These are phyloP conservation scores for Chauna torquata DNA, from an alignment of 2,113 vertebrate species.

Conservation along the genomic window DNA sequence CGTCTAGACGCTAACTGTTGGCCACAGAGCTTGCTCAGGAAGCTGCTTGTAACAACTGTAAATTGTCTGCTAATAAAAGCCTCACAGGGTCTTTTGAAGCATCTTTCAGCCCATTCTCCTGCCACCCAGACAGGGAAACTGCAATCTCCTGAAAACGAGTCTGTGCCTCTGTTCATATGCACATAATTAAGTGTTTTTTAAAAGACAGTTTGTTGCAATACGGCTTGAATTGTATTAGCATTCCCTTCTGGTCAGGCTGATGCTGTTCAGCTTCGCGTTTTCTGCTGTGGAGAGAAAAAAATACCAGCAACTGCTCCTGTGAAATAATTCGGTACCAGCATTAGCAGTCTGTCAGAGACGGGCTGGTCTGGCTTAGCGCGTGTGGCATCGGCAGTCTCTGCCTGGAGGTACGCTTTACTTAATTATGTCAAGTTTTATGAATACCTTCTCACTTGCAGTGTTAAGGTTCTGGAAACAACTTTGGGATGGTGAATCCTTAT, in stretches of 20 bases:
- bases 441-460: fast-evolving
- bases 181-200: not conserved
- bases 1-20: not conserved
- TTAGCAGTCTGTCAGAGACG: fast-evolving
- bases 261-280: not conserved
- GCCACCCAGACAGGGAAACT: not conserved
- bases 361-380: not conserved
- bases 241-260: not conserved
- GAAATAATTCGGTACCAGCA: not conserved
- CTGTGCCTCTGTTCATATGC: not conserved
- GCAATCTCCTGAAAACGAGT: not conserved
- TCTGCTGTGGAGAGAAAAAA: not conserved
- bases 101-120: constrained; percentile 13
- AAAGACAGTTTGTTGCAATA: not conserved
- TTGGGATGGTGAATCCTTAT: not conserved
- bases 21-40: not conserved
- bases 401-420: not conserved
- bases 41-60: constrained; percentile 5
- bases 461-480: not conserved
- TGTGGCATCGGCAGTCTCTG: not conserved
- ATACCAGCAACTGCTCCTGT: not conserved
- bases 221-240: not conserved
- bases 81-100: not conserved
- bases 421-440: not conserved
- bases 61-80: constrained; percentile 26